phyloP scores from a whole-genome alignment of 2,797 vertebrate genomes.

The Lophotriccus pileatus region DNA sequence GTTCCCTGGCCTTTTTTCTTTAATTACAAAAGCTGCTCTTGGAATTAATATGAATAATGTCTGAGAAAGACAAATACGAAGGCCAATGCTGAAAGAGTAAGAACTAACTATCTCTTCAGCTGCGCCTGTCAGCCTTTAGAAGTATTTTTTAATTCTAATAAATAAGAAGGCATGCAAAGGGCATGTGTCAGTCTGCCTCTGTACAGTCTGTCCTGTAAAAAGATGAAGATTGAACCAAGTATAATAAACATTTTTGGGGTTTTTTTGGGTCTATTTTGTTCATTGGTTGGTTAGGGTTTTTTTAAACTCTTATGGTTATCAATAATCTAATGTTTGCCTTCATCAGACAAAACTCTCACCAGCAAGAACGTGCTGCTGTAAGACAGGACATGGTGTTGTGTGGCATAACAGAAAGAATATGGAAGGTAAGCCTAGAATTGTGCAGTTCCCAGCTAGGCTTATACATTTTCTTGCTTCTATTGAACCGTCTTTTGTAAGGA shows the following conservation, averaged over 20 bases:
- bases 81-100: accelerated
- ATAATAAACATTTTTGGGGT: background rate
- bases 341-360: background rate
- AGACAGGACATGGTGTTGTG: background rate
- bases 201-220: background rate
- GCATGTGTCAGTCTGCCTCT: background rate
- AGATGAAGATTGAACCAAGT: background rate
- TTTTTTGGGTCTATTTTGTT: background rate
- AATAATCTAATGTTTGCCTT: background rate
- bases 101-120: background rate
- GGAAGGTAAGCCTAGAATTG: background rate
- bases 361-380: accelerated
- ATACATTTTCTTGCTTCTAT: background rate
- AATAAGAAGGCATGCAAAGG: background rate
- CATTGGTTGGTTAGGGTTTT: background rate
- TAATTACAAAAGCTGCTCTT: background rate
- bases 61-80: background rate
- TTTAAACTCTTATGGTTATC: background rate
- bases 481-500: background rate
- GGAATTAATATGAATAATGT: background rate
- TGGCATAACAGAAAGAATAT: background rate
- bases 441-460: background rate
- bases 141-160: background rate
- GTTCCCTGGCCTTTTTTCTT: background rate
- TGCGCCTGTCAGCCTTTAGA: background rate